Conservation (phyloP, 2,797 vertebrate species). For the Acipenser transmontanus region DNA sequence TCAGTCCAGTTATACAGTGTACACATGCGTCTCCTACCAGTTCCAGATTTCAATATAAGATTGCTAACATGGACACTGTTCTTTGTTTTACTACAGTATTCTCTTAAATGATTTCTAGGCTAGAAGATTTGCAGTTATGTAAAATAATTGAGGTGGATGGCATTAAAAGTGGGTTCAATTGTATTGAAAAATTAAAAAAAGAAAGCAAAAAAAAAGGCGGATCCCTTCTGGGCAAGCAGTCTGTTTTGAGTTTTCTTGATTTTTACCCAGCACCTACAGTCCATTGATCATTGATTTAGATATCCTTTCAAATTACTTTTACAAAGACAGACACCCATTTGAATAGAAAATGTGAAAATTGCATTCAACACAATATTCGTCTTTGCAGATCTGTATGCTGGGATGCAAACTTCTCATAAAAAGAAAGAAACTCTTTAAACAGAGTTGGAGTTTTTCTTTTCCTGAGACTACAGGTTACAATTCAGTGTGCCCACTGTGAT, state of each 20-base stretch:
- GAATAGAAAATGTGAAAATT: background rate
- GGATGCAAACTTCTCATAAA: slow-evolving; percentile 21
- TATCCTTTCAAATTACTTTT: background rate
- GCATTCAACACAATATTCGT: slow-evolving; percentile 18
- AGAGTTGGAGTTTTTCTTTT: slow-evolving; percentile 53
- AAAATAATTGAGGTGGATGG: background rate
- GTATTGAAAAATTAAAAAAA: background rate
- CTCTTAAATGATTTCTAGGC: background rate
- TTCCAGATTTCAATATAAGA: background rate
- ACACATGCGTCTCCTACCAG: background rate
- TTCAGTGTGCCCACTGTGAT: slow-evolving; percentile 62
- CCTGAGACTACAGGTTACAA: slow-evolving; percentile 60
- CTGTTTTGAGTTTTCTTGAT: background rate
- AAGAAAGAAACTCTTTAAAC: slow-evolving; percentile 57
- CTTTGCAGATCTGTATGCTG: slow-evolving; percentile 18
- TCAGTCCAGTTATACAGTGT: background rate
- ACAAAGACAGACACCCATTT: background rate
- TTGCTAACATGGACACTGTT: background rate
- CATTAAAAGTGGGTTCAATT: too few relatives aligned
- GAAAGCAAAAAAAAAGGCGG: background rate
- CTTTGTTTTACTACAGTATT: background rate
- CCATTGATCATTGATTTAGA: background rate
- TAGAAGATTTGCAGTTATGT: background rate
- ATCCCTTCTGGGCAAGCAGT: background rate
- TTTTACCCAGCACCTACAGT: background rate